A percentile compares a stretch with the other conserved stretches of the same genome.
These are phyloP conservation scores for Archaeoteleia sp. DNA, from an alignment of 2,888 invertebrate species.

Conservation along the genomic window DNA sequence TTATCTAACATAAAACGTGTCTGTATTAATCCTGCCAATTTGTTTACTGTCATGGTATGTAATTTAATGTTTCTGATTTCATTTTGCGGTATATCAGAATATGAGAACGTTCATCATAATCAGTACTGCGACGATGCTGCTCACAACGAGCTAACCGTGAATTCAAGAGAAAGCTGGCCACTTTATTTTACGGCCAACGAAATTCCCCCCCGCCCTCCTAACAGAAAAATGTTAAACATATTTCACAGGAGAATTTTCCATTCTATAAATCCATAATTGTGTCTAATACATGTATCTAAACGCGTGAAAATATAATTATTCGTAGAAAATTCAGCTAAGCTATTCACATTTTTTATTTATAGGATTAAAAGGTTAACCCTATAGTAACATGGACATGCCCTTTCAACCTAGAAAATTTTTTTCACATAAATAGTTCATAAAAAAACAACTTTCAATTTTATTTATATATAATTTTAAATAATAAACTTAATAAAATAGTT, in stretches of 20 bases:
- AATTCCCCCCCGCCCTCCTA: too few species aligned
- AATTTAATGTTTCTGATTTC: slow-evolving; percentile 22
- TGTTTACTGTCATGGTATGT: background rate
- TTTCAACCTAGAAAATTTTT: too few species aligned
- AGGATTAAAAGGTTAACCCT: too few species aligned
- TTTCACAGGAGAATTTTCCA: slow-evolving; percentile 23
- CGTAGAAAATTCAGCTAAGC: too few species aligned
- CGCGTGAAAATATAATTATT: too few species aligned
- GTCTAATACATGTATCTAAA: too few species aligned
- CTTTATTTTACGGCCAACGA: slow-evolving; percentile 29
- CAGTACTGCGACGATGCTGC: slow-evolving; percentile 37
- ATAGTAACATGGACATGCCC: too few species aligned
- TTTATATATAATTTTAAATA: too few species aligned
- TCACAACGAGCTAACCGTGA: background rate
- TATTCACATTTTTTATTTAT: too few species aligned
- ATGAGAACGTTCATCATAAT: slow-evolving; percentile 41
- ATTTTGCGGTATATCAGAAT: slow-evolving; percentile 7
- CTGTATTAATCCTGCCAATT: background rate
- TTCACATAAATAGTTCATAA: too few species aligned
- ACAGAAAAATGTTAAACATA: slow-evolving; percentile 12
- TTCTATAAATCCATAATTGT: slow-evolving; percentile 12
- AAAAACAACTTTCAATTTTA: too few species aligned
- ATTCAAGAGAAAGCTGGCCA: slow-evolving; percentile 42
- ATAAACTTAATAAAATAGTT: too few species aligned
- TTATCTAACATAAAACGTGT: background rate